Base-by-base conservation (phyloP, 2,113 vertebrate genomes). In the Casuarius casuarius region DNA sequence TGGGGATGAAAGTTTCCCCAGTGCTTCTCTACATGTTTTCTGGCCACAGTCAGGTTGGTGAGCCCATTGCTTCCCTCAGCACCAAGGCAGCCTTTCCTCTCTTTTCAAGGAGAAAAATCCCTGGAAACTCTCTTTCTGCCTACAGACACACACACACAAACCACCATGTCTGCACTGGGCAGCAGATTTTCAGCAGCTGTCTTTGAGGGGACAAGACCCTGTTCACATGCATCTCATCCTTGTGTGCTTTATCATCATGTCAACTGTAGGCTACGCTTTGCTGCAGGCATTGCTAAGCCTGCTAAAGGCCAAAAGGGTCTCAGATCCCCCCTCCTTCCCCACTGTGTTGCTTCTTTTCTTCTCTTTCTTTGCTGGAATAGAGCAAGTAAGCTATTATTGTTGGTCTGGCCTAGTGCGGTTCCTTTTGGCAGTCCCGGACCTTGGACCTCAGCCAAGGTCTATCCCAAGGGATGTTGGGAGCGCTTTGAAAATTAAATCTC, bases 401-500 rank as follows among this genome's bases (percentile, higher is more conserved):
- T 1, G 0, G 83, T 12, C 83, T 78, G 75, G 92, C 94, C 94
- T 73, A 8, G 77, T 10, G 44, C 85, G 2, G 95, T 3, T 81
- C 84, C 94, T 74, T 62, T 81, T 35, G 93, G 93, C 90, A 71
- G 93, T 26, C 83, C 14, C 52, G 35, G 84, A 44, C 85, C 61
- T 52, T 89, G 94, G 95, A 49, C n/a, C 61, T 33, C 81, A 14
- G 95, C 95, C 97, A 96, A 80, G 49, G 68, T 46, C 92, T 25
- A 5, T 91, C 96, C 95, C 82, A 4, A 56, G 89, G 89, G 95
- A 90, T 7, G 84, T 29, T 22, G 68, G 90, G 92, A 95, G 54
- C 1, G 46, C 90, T 97, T 91, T 94, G 97, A 92, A 94, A 94
- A 97, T 94, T 52, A 68, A 94, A 95, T 95, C 96, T 92, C 96